Percentiles rank a stretch among this genome's conserved stretches.
Conservation (phyloP, 2,113 vertebrate species). For the Cochlearius cochlearius region DNA sequence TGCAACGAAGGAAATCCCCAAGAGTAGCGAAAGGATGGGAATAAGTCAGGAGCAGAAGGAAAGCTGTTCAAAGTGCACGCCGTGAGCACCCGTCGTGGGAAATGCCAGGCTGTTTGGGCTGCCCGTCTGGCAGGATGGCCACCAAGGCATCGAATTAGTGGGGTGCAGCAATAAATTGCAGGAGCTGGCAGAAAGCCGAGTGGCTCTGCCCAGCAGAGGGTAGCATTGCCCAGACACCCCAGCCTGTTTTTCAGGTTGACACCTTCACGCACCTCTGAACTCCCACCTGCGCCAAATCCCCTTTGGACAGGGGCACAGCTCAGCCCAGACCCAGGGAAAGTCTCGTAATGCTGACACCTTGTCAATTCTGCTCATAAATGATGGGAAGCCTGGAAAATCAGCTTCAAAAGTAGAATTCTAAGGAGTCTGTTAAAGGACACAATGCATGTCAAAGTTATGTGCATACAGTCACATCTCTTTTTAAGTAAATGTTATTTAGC, state of each 20-base stretch:
- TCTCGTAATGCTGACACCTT: neutral
- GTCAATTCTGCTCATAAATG: neutral
- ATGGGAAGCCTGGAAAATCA: neutral
- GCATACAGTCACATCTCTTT: neutral
- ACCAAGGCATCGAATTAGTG: neutral
- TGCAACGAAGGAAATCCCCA: neutral
- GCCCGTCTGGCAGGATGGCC: neutral
- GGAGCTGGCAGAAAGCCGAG: neutral
- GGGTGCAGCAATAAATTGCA: neutral
- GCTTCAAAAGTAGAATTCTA: neutral
- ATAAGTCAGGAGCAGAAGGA: neutral
- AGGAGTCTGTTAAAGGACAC: neutral
- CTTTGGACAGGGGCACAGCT: neutral
- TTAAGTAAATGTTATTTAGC: neutral
- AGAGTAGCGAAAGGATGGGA: neutral
- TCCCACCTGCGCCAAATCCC: neutral
- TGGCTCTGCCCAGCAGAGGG: conserved; percentile 49
- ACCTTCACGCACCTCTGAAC: neutral
- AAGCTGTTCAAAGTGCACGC: neutral
- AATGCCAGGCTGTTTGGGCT: neutral
- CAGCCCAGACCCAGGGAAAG: neutral
- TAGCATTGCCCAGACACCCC: conserved; percentile 29
- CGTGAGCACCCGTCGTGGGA: rapidly evolving
- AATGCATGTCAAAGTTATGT: neutral
- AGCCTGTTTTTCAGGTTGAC: neutral